Base-by-base conservation (phyloP, 2,113 vertebrate genomes). In the Delphinapterus leucas region DNA sequence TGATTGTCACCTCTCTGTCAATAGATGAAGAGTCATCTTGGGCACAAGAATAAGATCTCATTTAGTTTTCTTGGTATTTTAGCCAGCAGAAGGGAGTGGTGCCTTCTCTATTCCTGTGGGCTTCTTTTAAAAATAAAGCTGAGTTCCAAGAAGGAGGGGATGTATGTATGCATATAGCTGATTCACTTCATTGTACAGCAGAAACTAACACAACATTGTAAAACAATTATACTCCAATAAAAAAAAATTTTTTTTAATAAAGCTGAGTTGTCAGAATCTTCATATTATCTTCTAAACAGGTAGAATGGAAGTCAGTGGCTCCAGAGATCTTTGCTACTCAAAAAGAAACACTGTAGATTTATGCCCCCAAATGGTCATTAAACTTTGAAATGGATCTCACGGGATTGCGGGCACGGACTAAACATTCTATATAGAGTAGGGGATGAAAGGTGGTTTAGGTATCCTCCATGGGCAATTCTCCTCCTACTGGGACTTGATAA, bases 51-150 rank as follows among this genome's bases (percentile, higher is more conserved):
- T 70, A 77, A 65, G 25, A 53, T 70, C 70, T 84, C 83, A 36
- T 61, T 88, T 74, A 61, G 41, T 89, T 82, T 38, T 28, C 47
- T 88, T 5, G 15, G 61, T 81, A 80, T 77, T 87, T 92, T 36
- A 47, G 6, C 44, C 44, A 41, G 60, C 67, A 58, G 26, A 87
- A 61, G 49, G 49, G 63, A 86, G 73, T 21, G 61, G 38, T 33
- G 18, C 3, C n/a, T 49, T 92, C 49, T n/a, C 28, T 58, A 67
- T 79, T 95, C 55, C 86, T 79, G 14, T 74, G 82, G 47, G 17
- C 18, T 41, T 90, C 55, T 71, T 73, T 31, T 77, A 87, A 92
- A 97, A 96, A 73, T 60, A 55, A 73, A 88, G 55, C 53, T 53
- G 53, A 6, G 53, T 17, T 17, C 53, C 53, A 53, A 53, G 53